Conservation (phyloP, 2,113 vertebrate genomes). For the Eurypyga helias region DNA sequence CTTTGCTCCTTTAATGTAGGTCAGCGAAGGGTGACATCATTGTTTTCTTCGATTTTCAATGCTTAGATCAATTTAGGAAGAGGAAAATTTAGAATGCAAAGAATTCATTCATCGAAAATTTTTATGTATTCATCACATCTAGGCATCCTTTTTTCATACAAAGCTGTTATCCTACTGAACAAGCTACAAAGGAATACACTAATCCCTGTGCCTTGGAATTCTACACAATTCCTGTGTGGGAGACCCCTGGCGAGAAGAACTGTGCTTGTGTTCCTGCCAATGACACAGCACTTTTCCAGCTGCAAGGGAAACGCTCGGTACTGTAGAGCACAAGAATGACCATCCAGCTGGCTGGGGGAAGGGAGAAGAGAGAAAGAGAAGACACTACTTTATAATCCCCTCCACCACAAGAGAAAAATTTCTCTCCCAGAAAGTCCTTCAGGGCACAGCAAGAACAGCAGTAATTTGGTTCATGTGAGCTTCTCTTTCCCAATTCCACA, state of each 20-base stretch:
- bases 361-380: not conserved
- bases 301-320: not conserved
- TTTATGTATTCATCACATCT: not conserved
- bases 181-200: not conserved
- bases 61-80: not conserved
- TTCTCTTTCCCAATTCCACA: not conserved
- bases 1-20: not conserved
- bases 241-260: rapidly evolving
- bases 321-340: not conserved
- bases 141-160: rapidly evolving
- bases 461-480: not conserved
- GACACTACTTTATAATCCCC: not conserved
- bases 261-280: not conserved
- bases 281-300: constrained; percentile 63
- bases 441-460: not conserved
- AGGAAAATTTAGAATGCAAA: not conserved
- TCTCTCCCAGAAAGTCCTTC: not conserved
- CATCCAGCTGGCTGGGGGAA: constrained; percentile 45
- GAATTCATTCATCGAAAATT: not conserved
- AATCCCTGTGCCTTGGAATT: not conserved
- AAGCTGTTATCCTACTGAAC: not conserved
- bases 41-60: not conserved
- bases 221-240: not conserved
- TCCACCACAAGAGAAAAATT: not conserved
- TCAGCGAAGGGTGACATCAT: not conserved